These are phyloP conservation scores for Cairina moschata DNA, from an alignment of 2,113 vertebrate species.

Conservation along the genomic window DNA sequence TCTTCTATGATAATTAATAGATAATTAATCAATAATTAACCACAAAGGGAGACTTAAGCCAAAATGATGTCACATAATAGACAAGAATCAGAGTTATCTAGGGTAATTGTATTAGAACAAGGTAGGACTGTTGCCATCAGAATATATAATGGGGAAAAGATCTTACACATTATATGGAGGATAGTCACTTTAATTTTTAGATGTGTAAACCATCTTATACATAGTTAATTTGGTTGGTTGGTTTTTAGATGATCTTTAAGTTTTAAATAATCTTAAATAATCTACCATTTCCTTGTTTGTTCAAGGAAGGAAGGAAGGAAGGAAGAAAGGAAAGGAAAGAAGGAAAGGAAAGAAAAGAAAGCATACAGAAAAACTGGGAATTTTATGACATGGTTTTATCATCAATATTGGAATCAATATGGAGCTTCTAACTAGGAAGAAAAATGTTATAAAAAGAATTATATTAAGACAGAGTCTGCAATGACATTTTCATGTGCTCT, in stretches of 20 bases:
- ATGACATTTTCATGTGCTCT: neutral
- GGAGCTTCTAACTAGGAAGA: neutral
- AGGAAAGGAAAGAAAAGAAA: neutral
- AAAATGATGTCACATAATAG: neutral
- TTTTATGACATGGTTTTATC: neutral
- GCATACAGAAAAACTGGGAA: neutral
- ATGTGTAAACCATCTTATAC: neutral
- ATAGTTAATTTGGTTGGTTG: neutral
- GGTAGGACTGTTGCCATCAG: neutral
- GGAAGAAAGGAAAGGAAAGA: neutral
- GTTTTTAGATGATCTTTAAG: neutral
- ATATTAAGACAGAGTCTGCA: neutral
- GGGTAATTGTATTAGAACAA: neutral
- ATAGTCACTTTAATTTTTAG: neutral
- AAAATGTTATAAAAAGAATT: neutral
- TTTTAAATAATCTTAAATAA: neutral
- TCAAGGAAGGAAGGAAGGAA: neutral
- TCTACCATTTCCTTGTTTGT: neutral
- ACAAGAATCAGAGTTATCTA: neutral
- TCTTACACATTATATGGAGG: neutral
- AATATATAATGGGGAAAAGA: neutral
- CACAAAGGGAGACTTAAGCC: constrained; percentile 8
- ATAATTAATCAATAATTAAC: constrained; percentile 38
- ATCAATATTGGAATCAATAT: neutral
- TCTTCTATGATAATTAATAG: constrained; percentile 7